These are phyloP conservation scores for Platalea minor DNA, from an alignment of 2,797 vertebrate species.

Conservation along the genomic window DNA sequence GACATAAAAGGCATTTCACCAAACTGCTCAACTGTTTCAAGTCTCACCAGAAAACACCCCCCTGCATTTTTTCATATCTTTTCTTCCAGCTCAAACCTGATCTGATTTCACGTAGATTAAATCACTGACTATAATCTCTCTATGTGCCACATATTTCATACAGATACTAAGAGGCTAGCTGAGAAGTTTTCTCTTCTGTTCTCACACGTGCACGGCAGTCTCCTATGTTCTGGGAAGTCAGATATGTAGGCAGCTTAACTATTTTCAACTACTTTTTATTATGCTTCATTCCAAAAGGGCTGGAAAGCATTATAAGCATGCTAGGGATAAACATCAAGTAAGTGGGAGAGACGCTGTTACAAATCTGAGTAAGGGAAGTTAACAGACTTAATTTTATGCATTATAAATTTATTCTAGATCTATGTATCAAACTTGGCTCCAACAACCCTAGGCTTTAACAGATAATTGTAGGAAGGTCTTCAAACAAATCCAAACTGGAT, in stretches of 20 bases:
- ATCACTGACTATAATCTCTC: not conserved
- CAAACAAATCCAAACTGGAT: not conserved
- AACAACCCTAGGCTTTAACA: not conserved
- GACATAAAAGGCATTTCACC: not conserved
- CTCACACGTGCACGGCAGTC: fast-evolving
- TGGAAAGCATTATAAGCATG: not conserved
- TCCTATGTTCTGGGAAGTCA: not conserved
- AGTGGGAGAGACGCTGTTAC: not conserved
- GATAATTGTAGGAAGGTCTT: not conserved
- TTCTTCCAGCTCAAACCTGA: not conserved
- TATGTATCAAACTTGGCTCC: not conserved
- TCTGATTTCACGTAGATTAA: not conserved
- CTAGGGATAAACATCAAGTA: not conserved
- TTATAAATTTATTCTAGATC: not conserved
- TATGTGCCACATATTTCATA: not conserved
- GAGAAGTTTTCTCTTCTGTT: not conserved
- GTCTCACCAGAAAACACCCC: not conserved
- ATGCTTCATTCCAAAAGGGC: not conserved
- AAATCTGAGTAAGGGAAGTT: not conserved
- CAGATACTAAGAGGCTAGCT: not conserved
- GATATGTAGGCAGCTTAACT: not conserved
- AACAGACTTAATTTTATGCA: not conserved
- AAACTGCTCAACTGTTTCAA: not conserved
- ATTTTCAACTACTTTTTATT: not conserved
- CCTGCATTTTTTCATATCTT: not conserved